Conservation (phyloP, 2,888 invertebrate species). For the Pandemis corylana region DNA sequence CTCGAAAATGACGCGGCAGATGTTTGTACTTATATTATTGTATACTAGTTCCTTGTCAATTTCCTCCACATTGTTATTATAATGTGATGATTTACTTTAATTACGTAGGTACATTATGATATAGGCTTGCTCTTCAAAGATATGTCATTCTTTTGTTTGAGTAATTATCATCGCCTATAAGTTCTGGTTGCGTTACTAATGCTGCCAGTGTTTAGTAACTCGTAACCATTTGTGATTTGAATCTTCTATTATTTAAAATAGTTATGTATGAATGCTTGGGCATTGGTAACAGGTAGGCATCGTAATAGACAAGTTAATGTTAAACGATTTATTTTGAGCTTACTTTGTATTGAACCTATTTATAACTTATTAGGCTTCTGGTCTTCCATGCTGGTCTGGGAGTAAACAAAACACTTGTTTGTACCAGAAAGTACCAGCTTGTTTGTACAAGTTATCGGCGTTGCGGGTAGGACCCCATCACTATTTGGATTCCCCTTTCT, state of each 20-base stretch:
- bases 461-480: no score
- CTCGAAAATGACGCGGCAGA: neutral
- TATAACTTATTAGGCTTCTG: neutral
- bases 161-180: neutral
- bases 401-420: no score
- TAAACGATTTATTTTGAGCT: neutral
- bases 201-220: neutral
- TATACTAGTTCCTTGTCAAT: neutral
- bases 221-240: neutral
- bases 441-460: no score
- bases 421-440: no score
- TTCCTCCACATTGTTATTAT: neutral
- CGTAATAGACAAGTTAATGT: no score
- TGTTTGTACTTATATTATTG: neutral
- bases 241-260: neutral
- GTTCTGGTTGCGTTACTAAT: neutral
- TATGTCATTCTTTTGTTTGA: neutral
- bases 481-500: no score
- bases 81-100: neutral
- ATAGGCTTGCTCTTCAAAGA: neutral
- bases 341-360: neutral
- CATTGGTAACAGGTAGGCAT: no score
- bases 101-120: no score
- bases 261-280: neutral
- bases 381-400: no score